Evolutionary conservation across 2,797 vertebrate genomes (phyloP).

Genomic region (Benthosema pterotum): DNA sequence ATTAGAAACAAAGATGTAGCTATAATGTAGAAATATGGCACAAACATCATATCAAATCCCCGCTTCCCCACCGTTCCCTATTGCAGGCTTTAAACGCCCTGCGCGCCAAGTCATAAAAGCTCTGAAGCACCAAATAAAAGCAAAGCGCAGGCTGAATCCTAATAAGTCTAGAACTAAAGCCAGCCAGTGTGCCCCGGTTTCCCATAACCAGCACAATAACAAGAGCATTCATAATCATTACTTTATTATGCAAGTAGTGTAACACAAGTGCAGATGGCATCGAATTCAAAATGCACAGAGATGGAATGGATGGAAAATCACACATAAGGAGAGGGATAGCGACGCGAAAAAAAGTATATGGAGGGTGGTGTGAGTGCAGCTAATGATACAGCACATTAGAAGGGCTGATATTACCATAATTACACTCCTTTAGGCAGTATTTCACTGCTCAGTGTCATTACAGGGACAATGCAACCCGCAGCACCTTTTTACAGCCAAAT

Average conservation of each 20-base stretch:
- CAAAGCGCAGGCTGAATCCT: slow-evolving; percentile 55
- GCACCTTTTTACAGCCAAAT: slow-evolving; percentile 49
- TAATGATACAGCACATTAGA: slow-evolving; percentile 71
- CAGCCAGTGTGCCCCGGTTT: slow-evolving; percentile 37
- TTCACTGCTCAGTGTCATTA: slow-evolving; percentile 63
- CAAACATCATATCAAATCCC: slow-evolving; percentile 54
- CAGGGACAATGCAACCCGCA: slow-evolving; percentile 52
- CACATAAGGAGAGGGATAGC: slow-evolving; percentile 31
- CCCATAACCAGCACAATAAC: slow-evolving; percentile 32
- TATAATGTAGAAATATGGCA: slow-evolving; percentile 21
- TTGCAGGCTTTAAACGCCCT: slow-evolving; percentile 52
- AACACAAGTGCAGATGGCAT: slow-evolving; percentile 26
- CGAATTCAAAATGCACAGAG: slow-evolving; percentile 52
- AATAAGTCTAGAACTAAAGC: slow-evolving; percentile 46
- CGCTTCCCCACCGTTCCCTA: slow-evolving; percentile 40
- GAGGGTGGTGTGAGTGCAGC: slow-evolving; percentile 61
- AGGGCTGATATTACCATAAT: slow-evolving; percentile 73
- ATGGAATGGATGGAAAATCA: slow-evolving; percentile 48
- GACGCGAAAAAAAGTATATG: slow-evolving; percentile 47
- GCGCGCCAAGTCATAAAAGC: slow-evolving; percentile 61
- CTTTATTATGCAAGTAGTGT: slow-evolving; percentile 45
- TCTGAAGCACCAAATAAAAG: slow-evolving; percentile 57
- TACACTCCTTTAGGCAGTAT: slow-evolving; percentile 69
- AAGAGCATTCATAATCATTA: slow-evolving; percentile 59
- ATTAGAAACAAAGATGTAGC: slow-evolving; percentile 14